Evolutionary conservation across 2,797 vertebrate genomes (phyloP).

Genomic region (Hippocampus kuda): DNA sequence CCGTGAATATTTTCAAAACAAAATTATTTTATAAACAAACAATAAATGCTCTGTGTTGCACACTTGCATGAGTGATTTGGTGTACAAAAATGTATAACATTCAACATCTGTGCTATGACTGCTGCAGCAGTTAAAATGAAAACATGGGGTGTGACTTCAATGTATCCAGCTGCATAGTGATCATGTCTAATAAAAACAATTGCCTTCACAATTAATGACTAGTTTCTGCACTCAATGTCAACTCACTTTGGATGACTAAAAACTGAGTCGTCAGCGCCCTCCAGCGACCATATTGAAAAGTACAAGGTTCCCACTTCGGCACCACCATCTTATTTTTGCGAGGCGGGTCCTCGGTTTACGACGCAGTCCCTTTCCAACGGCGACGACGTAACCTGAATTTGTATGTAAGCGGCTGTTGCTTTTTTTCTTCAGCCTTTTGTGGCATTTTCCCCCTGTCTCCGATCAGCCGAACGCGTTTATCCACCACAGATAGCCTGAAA

Average conservation of each 20-base stretch:
- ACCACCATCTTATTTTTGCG: too few relatives aligned
- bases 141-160: not conserved
- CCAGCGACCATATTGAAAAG: conserved; percentile 52
- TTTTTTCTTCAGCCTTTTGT: too few relatives aligned
- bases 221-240: not conserved
- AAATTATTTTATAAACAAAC: not conserved
- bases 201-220: not conserved
- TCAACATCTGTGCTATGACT: conserved; percentile 5
- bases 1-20: not conserved
- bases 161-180: conserved; percentile 2
- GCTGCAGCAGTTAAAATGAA: not conserved
- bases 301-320: too few relatives aligned
- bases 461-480: too few relatives aligned
- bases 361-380: too few relatives aligned
- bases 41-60: not conserved
- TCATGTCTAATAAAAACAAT: conserved; percentile 3
- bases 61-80: not conserved
- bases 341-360: too few relatives aligned
- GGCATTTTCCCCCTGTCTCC: too few relatives aligned
- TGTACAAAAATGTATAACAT: conserved; percentile 7
- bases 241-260: not conserved
- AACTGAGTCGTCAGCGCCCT: conserved; percentile 45
- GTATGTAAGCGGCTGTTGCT: too few relatives aligned
- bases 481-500: too few relatives aligned
- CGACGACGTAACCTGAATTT: too few relatives aligned